Evolutionary conservation across 2,113 vertebrate species (phyloP), one percentile per base, ranked within the genome.

Genomic region (Dasyurus viverrinus): DNA sequence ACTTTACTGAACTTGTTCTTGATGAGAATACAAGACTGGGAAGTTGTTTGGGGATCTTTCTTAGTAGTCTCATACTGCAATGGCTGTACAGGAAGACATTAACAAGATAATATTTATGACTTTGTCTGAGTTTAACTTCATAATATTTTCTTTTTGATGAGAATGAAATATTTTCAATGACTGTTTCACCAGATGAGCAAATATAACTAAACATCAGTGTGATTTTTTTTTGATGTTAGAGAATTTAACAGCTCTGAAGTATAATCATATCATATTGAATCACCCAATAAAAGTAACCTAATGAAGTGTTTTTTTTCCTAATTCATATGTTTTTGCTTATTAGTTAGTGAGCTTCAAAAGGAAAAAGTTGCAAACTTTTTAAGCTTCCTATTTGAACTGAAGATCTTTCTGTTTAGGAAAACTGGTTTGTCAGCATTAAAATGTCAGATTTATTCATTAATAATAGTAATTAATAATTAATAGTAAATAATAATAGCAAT

Each of bases 291-390:
- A 98, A 98, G 97, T 95, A 97, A 91, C 95, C 94, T 12, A 54
- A 68, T 97, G 95, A 95, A 97, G 96, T 53, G 94, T 95, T 97
- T 95, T 97, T 90, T 95, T 92, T 95, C 91, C 91, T 97, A 95
- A 95, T 97, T 97, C 95, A 96, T 97, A 97, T 97, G 96, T 98
- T 98, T 97, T 97, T 97, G 96, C 26, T 94, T 98, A 97, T 97
- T 95, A 96, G 96, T 96, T 96, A 97, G 90, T 92, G 93, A 95
- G 97, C 96, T 94, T 97, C 57, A 94, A 97, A 95, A 97, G 97
- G 96, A 96, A 93, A 96, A 96, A 97, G 57, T 47, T 76, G 27
- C 91, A 93, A 98, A 97, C 47, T 96, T 97, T 97, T 91, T 54
- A 97, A 96, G 96, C 94, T 1, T 0, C 2, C 46, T 95, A 36